Evolutionary conservation across 2,797 vertebrate genomes (phyloP).

Genomic region (Spondyliosoma cantharus): DNA sequence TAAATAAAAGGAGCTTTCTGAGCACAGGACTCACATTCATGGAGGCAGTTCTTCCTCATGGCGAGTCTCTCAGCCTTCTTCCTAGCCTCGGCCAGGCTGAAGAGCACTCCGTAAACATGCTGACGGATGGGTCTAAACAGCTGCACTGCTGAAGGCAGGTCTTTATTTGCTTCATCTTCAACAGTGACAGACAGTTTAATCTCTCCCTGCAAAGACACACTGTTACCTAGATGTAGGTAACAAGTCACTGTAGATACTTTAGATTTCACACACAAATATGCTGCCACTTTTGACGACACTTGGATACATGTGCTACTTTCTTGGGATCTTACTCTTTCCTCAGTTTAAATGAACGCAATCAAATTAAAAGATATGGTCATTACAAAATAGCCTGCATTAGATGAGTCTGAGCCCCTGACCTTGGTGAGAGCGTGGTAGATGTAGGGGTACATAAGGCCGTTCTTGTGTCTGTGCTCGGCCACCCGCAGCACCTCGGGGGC

Average conservation of each 20-base stretch:
- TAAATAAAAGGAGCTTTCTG: background rate
- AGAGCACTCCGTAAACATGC: conserved; percentile 97
- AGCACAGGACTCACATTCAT: conserved; percentile 86
- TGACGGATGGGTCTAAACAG: conserved; percentile 95
- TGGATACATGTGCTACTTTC: background rate
- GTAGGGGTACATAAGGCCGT: conserved; percentile 97
- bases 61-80: conserved; percentile 94
- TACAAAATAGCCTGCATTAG: background rate
- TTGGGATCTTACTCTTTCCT: background rate
- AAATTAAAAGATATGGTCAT: background rate
- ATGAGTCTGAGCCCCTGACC: conserved; percentile 77
- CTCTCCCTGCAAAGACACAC: conserved; percentile 88
- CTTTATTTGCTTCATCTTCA: conserved; percentile 98
- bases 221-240: conserved; percentile 19
- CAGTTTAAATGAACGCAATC: background rate
- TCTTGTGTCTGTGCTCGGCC: conserved; percentile 95
- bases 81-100: conserved; percentile 95
- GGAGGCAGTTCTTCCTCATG: conserved; percentile 93
- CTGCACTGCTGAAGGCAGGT: conserved; percentile 94
- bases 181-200: conserved; percentile 96
- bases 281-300: background rate
- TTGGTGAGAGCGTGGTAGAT: conserved; percentile 96
- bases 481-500: conserved; percentile 95
- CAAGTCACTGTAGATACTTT: background rate
- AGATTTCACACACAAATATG: conserved; percentile 3